phyloP scores from a whole-genome alignment of 2,797 vertebrate species.

The Clarias fuscus region DNA sequence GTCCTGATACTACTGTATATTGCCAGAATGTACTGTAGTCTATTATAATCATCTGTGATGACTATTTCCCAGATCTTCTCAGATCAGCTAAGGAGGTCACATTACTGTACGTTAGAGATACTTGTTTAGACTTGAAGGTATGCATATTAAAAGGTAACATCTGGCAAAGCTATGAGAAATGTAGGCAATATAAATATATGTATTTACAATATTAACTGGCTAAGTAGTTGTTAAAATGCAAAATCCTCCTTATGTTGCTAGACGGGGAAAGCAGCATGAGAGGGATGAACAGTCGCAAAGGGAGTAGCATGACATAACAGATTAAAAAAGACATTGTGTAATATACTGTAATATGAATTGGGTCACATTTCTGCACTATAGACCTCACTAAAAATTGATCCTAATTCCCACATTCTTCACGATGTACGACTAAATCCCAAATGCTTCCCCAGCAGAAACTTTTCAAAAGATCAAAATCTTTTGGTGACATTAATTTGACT shows the following conservation, averaged over 20 bases:
- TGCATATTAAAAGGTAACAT: not conserved
- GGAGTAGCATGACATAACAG: not conserved
- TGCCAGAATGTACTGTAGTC: not conserved
- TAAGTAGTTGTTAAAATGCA: not conserved
- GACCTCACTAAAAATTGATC: not conserved
- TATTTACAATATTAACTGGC: not conserved
- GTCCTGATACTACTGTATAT: not conserved
- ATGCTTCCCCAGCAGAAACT: not conserved
- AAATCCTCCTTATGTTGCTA: not conserved
- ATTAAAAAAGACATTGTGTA: not conserved
- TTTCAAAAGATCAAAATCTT: too few species aligned
- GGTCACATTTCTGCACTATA: not conserved
- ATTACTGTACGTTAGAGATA: not conserved
- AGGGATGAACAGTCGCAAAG: not conserved
- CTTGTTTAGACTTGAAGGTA: not conserved
- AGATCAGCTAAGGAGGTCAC: not conserved
- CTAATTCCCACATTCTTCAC: not conserved
- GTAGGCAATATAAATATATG: not conserved
- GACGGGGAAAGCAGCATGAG: not conserved
- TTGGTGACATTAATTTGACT: too few species aligned
- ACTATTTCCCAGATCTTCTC: too few species aligned
- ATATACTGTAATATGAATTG: not conserved
- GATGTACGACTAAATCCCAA: not conserved
- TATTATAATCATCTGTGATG: not conserved
- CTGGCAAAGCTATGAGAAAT: not conserved